phyloP scores from a whole-genome alignment of 2,888 invertebrate species.

The Litoditis marina region DNA sequence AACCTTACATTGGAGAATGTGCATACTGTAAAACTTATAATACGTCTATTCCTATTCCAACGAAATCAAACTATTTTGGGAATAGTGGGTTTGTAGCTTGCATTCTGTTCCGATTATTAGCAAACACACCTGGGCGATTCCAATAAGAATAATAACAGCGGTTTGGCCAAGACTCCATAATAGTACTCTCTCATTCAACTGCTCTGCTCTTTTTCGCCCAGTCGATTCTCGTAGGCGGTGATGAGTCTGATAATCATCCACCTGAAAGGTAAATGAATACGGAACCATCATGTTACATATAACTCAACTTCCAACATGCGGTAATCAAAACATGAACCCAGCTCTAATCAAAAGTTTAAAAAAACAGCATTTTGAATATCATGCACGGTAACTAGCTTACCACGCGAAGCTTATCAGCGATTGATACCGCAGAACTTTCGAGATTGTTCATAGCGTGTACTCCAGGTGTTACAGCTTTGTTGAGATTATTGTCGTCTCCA shows the following conservation, averaged over 20 bases:
- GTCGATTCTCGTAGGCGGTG: constrained; percentile 90
- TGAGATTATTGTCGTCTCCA: constrained; percentile 31
- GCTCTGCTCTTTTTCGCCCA: constrained; percentile 90
- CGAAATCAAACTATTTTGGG: no score
- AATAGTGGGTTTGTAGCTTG: background rate
- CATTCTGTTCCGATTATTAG: background rate
- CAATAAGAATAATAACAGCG: constrained; percentile 77
- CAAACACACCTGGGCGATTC: constrained; percentile 83
- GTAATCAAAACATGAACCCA: no score
- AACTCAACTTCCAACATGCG: no score
- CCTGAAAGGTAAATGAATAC: no score
- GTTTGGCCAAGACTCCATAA: constrained; percentile 90
- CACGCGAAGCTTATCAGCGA: constrained; percentile 54
- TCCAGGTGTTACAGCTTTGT: constrained; percentile 29
- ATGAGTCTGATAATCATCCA: constrained; percentile 93
- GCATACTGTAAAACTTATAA: no score
- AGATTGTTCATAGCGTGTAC: constrained; percentile 47
- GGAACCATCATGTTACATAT: no score
- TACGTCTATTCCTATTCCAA: no score
- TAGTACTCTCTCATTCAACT: constrained; percentile 87
- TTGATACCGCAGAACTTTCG: constrained; percentile 51
- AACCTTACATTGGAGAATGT: no score
- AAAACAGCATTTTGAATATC: no score
- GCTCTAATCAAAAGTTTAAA: no score
- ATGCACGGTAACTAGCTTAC: constrained; percentile 35